Base-by-base conservation (phyloP, 2,888 invertebrate species). In the Mesorhabditis belari region DNA sequence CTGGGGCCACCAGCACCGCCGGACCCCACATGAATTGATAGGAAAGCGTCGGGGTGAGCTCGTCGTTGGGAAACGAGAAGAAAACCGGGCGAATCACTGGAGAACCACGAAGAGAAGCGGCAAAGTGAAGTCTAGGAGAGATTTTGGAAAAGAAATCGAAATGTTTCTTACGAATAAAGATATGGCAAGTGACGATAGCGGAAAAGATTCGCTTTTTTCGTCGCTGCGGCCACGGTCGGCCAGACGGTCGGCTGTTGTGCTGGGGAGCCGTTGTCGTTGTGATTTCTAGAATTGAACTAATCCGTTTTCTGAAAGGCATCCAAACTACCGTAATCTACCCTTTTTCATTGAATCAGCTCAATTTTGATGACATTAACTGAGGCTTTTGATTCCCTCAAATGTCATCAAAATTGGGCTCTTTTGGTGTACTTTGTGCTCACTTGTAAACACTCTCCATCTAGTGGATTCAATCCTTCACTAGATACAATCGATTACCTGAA, bases 261-360 rank as follows among this genome's bases (percentile, higher is more conserved):
- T 0, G 67, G 67, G 0, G 58, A 49, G 23, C 63, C 70, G 29
- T 66, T 63, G 4, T 65, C 63, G 65, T 80, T 80, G 69, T 80
- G 80, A 64, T 80, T 80, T 59, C 80, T 70, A 87, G 79, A 0
- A 26, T 17, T 21, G 24, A 5, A 88, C 88, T 75, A 88, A 83
- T 56, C 86, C 87, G 0, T 86, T 85, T 0, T 86, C 86, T 19
- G 26, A 21, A 29, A 29, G 24, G n/a, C 35, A 57, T 35, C 29
- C 9, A 5, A 53, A 19, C 21, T 51, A 19, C 6, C 6, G 17
- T 6, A 51, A 51, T 17, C 51, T 51, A 6, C 51, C 9, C 17
- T 54, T 54, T 54, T 9, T 12, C 5, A 3, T 50, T 5, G 17
- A 19, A 9, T 21, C 21, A 19, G 2, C 21, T 51, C 21, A 2